Percentiles rank a stretch among this genome's conserved stretches.
Evolutionary conservation across 2,888 invertebrate genomes (phyloP).

Genomic region (Tethea ocularis): DNA sequence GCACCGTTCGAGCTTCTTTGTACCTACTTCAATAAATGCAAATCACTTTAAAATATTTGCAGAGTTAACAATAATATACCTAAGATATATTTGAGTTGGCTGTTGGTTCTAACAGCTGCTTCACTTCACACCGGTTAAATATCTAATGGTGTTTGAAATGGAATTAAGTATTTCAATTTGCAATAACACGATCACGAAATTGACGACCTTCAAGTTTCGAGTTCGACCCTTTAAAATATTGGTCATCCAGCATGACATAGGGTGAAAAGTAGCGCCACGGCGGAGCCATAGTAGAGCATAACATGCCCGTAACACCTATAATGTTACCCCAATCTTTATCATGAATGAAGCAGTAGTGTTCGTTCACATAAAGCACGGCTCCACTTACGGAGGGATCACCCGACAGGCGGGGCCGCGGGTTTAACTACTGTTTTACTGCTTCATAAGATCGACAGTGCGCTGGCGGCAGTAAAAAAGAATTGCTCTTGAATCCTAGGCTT

Average conservation of each 20-base stretch:
- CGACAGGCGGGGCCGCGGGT: neutral
- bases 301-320: too few relatives aligned
- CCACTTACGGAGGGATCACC: neutral
- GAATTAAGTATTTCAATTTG: too few relatives aligned
- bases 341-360: neutral
- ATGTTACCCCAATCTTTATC: neutral
- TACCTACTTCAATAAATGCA: slow-evolving; percentile 6
- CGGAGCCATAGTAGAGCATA: too few relatives aligned
- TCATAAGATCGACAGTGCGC: slow-evolving; percentile 29
- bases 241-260: too few relatives aligned
- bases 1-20: neutral
- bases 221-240: too few relatives aligned
- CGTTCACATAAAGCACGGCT: neutral
- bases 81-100: too few relatives aligned
- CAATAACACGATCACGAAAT: too few relatives aligned
- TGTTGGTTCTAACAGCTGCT: too few relatives aligned
- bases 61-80: neutral
- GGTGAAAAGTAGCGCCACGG: too few relatives aligned
- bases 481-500: slow-evolving; percentile 35
- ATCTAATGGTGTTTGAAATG: too few relatives aligned
- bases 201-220: too few relatives aligned
- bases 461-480: slow-evolving; percentile 32
- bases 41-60: slow-evolving; percentile 10
- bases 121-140: too few relatives aligned
- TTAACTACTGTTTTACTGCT: slow-evolving; percentile 30